Conservation (phyloP, 2,888 invertebrate genomes). For the Rhimphoctona megacephalus region DNA sequence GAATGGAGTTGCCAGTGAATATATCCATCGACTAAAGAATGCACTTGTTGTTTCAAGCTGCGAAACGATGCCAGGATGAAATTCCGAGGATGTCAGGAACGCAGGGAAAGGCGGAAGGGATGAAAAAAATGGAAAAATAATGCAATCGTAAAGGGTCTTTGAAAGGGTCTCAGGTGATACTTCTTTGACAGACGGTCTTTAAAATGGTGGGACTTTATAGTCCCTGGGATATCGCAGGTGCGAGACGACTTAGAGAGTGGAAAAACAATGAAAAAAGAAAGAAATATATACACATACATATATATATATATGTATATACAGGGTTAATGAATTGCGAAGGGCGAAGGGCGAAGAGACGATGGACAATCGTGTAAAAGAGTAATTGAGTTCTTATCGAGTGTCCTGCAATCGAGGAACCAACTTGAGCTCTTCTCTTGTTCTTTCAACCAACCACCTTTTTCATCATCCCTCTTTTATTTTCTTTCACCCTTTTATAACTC, state of each 20-base stretch:
- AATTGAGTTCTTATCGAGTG: slow-evolving; percentile 79
- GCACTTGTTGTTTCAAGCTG: slow-evolving; percentile 19
- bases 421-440: slow-evolving; percentile 80
- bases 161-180: slow-evolving; percentile 23
- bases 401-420: slow-evolving; percentile 77
- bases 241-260: slow-evolving; percentile 27
- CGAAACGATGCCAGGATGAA: slow-evolving; percentile 14
- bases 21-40: slow-evolving; percentile 40
- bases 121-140: slow-evolving; percentile 15
- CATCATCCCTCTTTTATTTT: neutral
- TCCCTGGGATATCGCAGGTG: slow-evolving; percentile 43
- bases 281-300: too few relatives aligned
- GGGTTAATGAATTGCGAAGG: slow-evolving; percentile 16
- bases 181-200: slow-evolving; percentile 27
- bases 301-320: neutral
- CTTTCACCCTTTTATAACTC: slow-evolving; percentile 8
- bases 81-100: slow-evolving; percentile 41
- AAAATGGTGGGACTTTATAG: slow-evolving; percentile 8
- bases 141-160: slow-evolving; percentile 54
- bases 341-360: slow-evolving; percentile 48
- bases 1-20: slow-evolving; percentile 18
- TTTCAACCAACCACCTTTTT: slow-evolving; percentile 29
- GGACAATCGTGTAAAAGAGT: slow-evolving; percentile 76
- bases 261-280: slow-evolving; percentile 24
- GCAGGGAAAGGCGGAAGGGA: slow-evolving; percentile 27